phyloP scores from a whole-genome alignment of 2,797 vertebrate species.

The Sebastes matsubarae region DNA sequence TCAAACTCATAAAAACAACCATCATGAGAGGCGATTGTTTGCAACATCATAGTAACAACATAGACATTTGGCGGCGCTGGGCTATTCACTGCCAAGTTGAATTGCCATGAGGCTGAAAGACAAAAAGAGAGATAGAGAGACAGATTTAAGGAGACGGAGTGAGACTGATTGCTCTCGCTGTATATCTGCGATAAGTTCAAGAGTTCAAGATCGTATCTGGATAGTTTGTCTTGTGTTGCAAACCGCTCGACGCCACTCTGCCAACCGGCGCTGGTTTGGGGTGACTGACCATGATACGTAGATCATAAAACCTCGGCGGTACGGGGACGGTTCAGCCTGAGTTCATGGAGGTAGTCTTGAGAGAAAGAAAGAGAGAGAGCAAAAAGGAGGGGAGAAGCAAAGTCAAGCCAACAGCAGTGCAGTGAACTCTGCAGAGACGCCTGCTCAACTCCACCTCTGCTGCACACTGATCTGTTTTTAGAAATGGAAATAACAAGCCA shows the following conservation, averaged over 20 bases:
- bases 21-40: conserved; percentile 45
- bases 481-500: conserved; percentile 29
- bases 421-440: conserved; percentile 30
- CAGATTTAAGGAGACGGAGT: conserved; percentile 45
- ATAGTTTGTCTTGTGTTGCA: conserved; percentile 71
- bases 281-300: conserved; percentile 75
- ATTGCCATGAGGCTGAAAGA: conserved; percentile 29
- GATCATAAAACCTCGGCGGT: conserved; percentile 74
- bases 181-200: conserved; percentile 70
- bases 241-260: conserved; percentile 75
- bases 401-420: conserved; percentile 23
- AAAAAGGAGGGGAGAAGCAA: conserved; percentile 19
- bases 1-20: conserved; percentile 56
- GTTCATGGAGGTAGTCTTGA: conserved; percentile 69
- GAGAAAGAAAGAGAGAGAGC: conserved; percentile 16
- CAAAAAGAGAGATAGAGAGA: conserved; percentile 30
- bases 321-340: conserved; percentile 68
- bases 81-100: conserved; percentile 52
- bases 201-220: conserved; percentile 77
- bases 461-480: conserved; percentile 45
- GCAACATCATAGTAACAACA: conserved; percentile 49
- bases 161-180: conserved; percentile 54
- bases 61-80: conserved; percentile 15
- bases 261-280: conserved; percentile 79
- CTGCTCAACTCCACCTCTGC: conserved; percentile 26